A percentile compares a stretch with the other conserved stretches of the same genome.
These are phyloP conservation scores for Cheilosia pagana DNA, from an alignment of 2,888 invertebrate genomes.

Conservation along the genomic window DNA sequence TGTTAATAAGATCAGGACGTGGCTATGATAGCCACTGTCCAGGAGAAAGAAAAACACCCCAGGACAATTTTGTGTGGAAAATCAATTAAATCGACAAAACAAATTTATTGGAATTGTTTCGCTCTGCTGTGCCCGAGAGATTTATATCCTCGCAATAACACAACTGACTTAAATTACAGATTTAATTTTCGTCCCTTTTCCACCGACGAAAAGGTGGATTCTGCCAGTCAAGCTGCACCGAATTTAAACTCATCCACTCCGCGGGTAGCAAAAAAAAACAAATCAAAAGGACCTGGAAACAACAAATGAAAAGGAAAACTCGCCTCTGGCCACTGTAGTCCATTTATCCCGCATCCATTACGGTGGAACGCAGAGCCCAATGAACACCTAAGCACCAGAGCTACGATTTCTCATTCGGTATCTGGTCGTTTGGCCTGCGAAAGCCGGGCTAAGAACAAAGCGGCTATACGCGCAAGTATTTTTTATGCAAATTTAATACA, in stretches of 20 bases:
- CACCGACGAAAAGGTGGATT: slow-evolving; percentile 15
- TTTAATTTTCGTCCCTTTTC: slow-evolving; percentile 49
- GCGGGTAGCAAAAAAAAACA: background rate
- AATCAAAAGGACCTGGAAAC: slow-evolving; percentile 1
- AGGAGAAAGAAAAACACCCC: background rate
- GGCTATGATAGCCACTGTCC: slow-evolving; percentile 24
- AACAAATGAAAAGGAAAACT: slow-evolving; percentile 13
- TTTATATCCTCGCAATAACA: slow-evolving; percentile 59
- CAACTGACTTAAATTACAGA: slow-evolving; percentile 64
- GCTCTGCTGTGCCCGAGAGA: slow-evolving; percentile 23
- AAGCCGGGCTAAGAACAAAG: slow-evolving; percentile 25
- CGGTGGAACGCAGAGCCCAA: slow-evolving; percentile 40
- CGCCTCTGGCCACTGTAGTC: slow-evolving; percentile 35
- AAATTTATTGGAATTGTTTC: slow-evolving; percentile 73
- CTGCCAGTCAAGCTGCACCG: slow-evolving; percentile 11
- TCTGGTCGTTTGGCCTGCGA: background rate
- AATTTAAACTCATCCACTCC: slow-evolving; percentile 24
- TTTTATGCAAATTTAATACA: slow-evolving; percentile 73
- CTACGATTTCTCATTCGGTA: background rate
- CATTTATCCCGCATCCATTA: slow-evolving; percentile 52
- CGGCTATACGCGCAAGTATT: slow-evolving; percentile 42
- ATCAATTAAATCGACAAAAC: slow-evolving; percentile 71
- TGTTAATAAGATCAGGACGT: slow-evolving; percentile 65
- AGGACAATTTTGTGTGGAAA: slow-evolving; percentile 44
- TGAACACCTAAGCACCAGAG: slow-evolving; percentile 52